Evolutionary conservation across 2,113 vertebrate genomes (phyloP), one percentile per base, ranked within the genome.

Genomic region (Rhynchomys soricoides): DNA sequence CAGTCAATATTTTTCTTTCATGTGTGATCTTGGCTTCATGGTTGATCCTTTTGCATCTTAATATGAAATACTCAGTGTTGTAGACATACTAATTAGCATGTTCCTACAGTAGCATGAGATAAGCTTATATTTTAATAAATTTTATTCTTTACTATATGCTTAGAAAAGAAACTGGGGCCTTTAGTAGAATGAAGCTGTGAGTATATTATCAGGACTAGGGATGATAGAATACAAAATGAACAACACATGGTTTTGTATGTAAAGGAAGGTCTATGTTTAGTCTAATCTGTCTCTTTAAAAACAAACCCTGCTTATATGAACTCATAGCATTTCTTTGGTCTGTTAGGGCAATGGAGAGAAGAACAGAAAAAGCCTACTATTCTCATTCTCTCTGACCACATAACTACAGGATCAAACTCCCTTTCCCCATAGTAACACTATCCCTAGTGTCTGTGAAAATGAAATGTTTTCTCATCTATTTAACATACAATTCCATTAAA

Each of bases 1-100:
- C 31, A 86, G 50, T 90, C 70, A 71, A 24, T 15, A 95, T 96
- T 96, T 92, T 95, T 26, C 52, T 89, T 88, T 85, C 59, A 43
- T 90, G 15, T 55, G 81, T 48, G 16, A 75, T 83, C 7, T 83
- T 75, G 57, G 43, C 68, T 95, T 95, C 55, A 57, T 48, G 15
- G 2, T 78, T 75, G 70, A 89, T 83, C 68, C 17, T 1, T 70
- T 71, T 73, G 57, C 13, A 62, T 77, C 79, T 89, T 96, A 78
- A 90, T 83, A 88, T 95, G 94, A 93, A 94, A 82, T 85, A 57
- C 62, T 43, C 45, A 64, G 29, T 26, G 4, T 71, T 50, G 5
- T 43, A 90, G 81, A 40, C 40, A 64, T 88, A 66, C 34, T 59
- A 70, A 40, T 31, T 43, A 91, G 10, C 9, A 31, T 37, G 7